phyloP scores from a whole-genome alignment of 2,888 invertebrate genomes.

The Andrena praecox region DNA sequence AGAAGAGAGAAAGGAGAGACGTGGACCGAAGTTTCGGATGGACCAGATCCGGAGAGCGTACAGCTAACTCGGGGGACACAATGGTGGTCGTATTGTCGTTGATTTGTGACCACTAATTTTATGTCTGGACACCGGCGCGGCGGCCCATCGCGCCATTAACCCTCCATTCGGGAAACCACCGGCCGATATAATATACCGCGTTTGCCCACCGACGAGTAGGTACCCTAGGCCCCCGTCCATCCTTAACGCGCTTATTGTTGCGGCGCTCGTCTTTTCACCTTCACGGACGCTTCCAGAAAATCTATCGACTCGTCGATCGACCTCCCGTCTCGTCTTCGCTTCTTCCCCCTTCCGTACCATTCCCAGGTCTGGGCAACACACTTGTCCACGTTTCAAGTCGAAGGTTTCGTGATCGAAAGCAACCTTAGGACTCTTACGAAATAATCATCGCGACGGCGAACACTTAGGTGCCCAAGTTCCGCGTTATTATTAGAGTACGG shows the following conservation, averaged over 20 bases:
- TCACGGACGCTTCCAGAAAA: neutral
- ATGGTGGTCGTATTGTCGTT: constrained; percentile 77
- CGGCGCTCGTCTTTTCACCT: neutral
- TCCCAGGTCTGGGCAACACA: neutral
- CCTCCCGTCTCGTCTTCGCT: neutral
- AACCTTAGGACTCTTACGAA: too few relatives aligned
- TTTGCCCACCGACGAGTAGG: constrained; percentile 38
- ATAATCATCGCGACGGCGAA: too few relatives aligned
- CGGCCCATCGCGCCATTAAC: constrained; percentile 79
- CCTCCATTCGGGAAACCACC: constrained; percentile 79
- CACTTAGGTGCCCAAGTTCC: too few relatives aligned
- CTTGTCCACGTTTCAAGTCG: neutral
- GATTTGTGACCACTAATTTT: constrained; percentile 83
- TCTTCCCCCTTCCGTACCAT: neutral
- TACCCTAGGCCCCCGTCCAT: constrained; percentile 43
- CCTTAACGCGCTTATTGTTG: constrained; percentile 58
- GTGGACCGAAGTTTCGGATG: constrained; percentile 5
- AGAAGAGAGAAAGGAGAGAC: neutral
- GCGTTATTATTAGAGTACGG: too few relatives aligned
- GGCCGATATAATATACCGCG: constrained; percentile 51
- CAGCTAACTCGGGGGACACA: constrained; percentile 55
- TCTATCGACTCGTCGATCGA: neutral
- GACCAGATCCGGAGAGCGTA: constrained; percentile 43
- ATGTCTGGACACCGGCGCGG: constrained; percentile 73
- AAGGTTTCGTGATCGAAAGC: neutral